Evolutionary conservation across 2,888 invertebrate species (phyloP), one percentile per base, ranked within the genome.

Genomic region (Dasysyrphus tricinctus): DNA sequence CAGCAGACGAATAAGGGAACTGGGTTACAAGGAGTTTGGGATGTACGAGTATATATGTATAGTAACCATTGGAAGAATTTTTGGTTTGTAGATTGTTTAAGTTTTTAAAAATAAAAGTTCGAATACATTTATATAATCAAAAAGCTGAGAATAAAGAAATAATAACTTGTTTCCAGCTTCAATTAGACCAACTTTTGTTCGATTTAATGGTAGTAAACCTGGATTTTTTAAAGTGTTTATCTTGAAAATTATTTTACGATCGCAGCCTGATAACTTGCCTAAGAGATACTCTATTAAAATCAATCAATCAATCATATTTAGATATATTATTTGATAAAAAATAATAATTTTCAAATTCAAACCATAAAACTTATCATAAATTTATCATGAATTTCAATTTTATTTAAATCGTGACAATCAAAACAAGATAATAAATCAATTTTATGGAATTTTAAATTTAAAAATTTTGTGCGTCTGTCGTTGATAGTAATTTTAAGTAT

Each of bases 1-100:
- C n/a, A n/a, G n/a, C n/a, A 8, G 29, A 19, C 49, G 76, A 51
- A 65, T 56, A 19, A 54, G 32, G 37, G 75, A 80, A 74, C 24
- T 42, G n/a, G 61, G 61, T 4, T 14, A 39, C 14, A 42, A 42
- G 24, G 24, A 24, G 14, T 8, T 12, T 39, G 19, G 61, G 7
- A 12, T 56, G n/a, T 9, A 32, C 24, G 24, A n/a, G n/a, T n/a
- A n/a, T n/a, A n/a, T n/a, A n/a, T n/a, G n/a, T n/a, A n/a, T n/a
- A n/a, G n/a, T 12, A 51, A 51, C 19, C 24, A 24, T 51, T 2
- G 24, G 6, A 5, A n/a, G 24, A n/a, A n/a, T 24, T 14, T 51
- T 51, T 29, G n/a, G 44, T 42, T 19, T 24, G 24, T 49, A 19
- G 11, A 19, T 19, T 49, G 5, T 5, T 19, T 19, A 5, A 5